Evolutionary conservation across 2,888 invertebrate species (phyloP).

Genomic region (Epistrophe grossulariae): DNA sequence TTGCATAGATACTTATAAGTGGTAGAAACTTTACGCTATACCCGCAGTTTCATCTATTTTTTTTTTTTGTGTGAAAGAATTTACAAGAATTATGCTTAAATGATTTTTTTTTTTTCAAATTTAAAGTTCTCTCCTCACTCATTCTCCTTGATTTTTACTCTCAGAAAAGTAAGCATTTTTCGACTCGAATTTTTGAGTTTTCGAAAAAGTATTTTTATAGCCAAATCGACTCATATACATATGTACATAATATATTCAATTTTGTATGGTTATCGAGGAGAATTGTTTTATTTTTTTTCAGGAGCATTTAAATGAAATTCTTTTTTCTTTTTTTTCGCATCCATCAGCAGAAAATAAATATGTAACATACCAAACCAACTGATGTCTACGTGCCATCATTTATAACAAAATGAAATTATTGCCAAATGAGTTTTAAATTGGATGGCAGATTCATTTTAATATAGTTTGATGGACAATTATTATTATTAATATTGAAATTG

Average conservation of each 20-base stretch:
- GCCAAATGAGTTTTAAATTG: slow-evolving; percentile 28
- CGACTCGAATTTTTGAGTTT: slow-evolving; percentile 42
- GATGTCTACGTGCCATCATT: background rate
- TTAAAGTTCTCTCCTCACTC: slow-evolving; percentile 15
- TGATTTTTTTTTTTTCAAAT: background rate
- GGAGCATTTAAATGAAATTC: slow-evolving; percentile 25
- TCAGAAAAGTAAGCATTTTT: slow-evolving; percentile 26
- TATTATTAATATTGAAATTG: background rate
- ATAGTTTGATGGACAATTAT: background rate
- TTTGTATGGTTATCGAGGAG: slow-evolving; percentile 25
- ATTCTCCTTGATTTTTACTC: slow-evolving; percentile 35
- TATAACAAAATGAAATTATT: slow-evolving; percentile 19
- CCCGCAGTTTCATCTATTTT: background rate
- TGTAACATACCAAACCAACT: background rate
- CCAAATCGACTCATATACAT: background rate
- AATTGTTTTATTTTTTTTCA: background rate
- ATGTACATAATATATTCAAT: background rate
- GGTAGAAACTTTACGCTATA: slow-evolving; percentile 26
- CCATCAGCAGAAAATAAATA: slow-evolving; percentile 8
- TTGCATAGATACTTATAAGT: slow-evolving; percentile 28
- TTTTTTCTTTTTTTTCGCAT: background rate
- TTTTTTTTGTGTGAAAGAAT: slow-evolving; percentile 52
- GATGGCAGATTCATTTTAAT: background rate
- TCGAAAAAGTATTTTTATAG: slow-evolving; percentile 67
- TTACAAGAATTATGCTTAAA: slow-evolving; percentile 40